These are phyloP conservation scores for Sternarchorhynchus goeldii DNA, from an alignment of 2,797 vertebrate genomes.

Conservation along the genomic window DNA sequence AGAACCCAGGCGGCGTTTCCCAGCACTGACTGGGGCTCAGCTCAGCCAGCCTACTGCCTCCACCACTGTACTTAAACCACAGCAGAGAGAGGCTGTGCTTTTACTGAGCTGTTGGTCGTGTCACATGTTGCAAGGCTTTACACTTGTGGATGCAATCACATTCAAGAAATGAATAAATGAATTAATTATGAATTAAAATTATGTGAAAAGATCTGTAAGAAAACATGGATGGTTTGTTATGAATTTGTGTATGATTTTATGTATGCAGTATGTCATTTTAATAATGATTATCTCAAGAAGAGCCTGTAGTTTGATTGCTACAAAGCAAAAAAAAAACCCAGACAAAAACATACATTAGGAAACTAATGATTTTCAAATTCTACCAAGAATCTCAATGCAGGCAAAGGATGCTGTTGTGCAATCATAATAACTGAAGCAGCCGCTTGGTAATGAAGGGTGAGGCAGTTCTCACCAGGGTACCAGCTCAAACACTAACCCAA, in stretches of 20 bases:
- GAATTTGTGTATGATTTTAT: not conserved
- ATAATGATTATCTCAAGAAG: too few relatives aligned
- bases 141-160: not conserved
- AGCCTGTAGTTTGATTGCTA: too few relatives aligned
- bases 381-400: too few relatives aligned
- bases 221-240: not conserved
- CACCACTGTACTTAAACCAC: conserved; percentile 13
- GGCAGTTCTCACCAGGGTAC: not conserved
- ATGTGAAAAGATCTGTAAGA: too few relatives aligned
- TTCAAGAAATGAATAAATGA: not conserved
- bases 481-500: too few relatives aligned
- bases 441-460: too few relatives aligned
- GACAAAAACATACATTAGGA: too few relatives aligned
- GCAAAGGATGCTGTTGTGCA: too few relatives aligned
- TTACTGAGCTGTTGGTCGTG: not conserved
- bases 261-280: not conserved
- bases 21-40: conserved; percentile 25
- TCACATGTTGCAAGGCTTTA: not conserved
- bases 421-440: too few relatives aligned
- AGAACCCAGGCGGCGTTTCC: conserved; percentile 38
- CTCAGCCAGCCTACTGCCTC: conserved; percentile 20
- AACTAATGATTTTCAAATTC: too few relatives aligned
- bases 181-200: too few relatives aligned
- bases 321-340: too few relatives aligned
- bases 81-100: conserved; percentile 8